phyloP scores from a whole-genome alignment of 2,888 invertebrate species.

The Limnephilus marmoratus region DNA sequence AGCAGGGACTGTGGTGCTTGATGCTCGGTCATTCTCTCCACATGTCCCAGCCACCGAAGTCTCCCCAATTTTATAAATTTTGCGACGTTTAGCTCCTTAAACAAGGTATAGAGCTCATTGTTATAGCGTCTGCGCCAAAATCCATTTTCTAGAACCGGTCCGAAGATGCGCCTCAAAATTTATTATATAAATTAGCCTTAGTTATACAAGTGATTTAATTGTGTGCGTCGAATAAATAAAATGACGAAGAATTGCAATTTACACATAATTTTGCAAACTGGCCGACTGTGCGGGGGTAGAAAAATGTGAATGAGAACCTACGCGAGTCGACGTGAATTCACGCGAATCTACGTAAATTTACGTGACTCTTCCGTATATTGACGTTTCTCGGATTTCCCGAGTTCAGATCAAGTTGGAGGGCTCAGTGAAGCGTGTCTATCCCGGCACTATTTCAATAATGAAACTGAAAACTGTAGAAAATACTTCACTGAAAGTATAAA shows the following conservation, averaged over 20 bases:
- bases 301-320: not conserved
- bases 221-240: not conserved
- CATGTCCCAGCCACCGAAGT: too few relatives aligned
- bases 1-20: too few relatives aligned
- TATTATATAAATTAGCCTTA: too few relatives aligned
- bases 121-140: too few relatives aligned
- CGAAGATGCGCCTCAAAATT: too few relatives aligned
- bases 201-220: too few relatives aligned
- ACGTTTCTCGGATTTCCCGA: slow-evolving; percentile 34
- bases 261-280: not conserved
- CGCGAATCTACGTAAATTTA: slow-evolving; percentile 12
- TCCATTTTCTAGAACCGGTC: too few relatives aligned
- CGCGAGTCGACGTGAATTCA: not conserved
- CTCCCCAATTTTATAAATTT: too few relatives aligned
- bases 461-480: slow-evolving; percentile 29
- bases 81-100: too few relatives aligned
- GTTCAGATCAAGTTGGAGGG: slow-evolving; percentile 23
- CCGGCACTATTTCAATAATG: slow-evolving; percentile 29
- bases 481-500: not conserved
- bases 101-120: too few relatives aligned
- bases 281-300: not conserved
- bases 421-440: slow-evolving; percentile 20
- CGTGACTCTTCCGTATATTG: slow-evolving; percentile 39
- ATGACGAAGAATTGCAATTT: too few relatives aligned
- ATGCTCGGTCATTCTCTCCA: too few relatives aligned